Evolutionary conservation across 2,888 invertebrate genomes (phyloP), one percentile per base, ranked within the genome.

Genomic region (Sialis lutaria): DNA sequence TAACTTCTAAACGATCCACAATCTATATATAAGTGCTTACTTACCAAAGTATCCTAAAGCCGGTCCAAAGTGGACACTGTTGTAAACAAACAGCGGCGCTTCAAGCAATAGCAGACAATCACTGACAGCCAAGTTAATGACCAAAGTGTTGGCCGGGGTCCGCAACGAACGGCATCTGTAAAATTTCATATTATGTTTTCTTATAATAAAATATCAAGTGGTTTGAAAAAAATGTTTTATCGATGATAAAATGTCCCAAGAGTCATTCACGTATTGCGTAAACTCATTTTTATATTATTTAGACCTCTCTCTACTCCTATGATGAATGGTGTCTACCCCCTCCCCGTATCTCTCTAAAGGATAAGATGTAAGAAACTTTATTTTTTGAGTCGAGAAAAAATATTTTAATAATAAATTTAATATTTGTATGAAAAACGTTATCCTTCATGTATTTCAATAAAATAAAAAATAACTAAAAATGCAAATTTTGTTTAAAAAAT

Each of bases 101-200:
- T 83, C 81, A 45, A 74, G 65, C 52, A 82, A 68, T 77, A 85
- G 81, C 31, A 80, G 55, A 52, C 80, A 74, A 63, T 86, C 86
- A 55, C 82, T 82, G 40, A 83, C 65, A 5, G 85, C 84, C 55
- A 86, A 68, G 62, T 85, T 86, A 46, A 81, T 74, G 30, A 85
- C 77, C 42, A 86, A 64, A 44, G 77, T 77, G 60, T 85, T 84
- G 30, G 82, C 82, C 3, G 83, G 78, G 6, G 82, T 83, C 35
- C 82, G 70, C 47, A 86, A 65, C 1, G 77, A 70, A 53, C 78
- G 77, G 59, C 79, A 79, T 58, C 85, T 84, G 67, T 50, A 66
- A 72, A 47, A 39, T 51, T 50, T n/a, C n/a, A 45, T 4, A 39
- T 33, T 42, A 9, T 13, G 7, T 4, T 30, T 4, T 8, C 12